Evolutionary conservation across 1,140 invertebrate genomes (phyloP).

Genomic region (Oscheius sp.): DNA sequence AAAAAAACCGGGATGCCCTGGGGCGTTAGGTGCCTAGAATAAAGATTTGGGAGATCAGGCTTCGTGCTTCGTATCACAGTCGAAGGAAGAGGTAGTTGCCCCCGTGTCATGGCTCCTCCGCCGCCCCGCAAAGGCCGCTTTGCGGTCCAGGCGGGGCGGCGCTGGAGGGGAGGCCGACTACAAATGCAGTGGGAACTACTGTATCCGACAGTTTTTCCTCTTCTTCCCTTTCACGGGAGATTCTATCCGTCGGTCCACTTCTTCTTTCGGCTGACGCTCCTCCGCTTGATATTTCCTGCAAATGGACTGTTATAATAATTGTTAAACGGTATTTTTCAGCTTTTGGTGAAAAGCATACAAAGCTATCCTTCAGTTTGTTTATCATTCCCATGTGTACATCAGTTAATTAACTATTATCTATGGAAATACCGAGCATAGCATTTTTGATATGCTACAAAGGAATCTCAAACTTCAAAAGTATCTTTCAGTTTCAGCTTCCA

Average conservation of each 20-base stretch:
- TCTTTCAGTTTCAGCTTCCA: neutral
- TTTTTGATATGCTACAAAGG: neutral
- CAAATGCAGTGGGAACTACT: neutral
- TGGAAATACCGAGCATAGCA: neutral
- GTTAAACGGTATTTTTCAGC: neutral
- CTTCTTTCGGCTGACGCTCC: slow-evolving; percentile 16
- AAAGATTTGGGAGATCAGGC: no score
- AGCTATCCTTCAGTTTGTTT: neutral
- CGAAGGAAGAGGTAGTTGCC: no score
- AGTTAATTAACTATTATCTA: neutral
- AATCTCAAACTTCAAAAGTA: neutral
- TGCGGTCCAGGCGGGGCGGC: no score
- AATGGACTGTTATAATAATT: neutral
- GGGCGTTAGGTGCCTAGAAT: no score
- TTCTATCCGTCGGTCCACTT: slow-evolving; percentile 26
- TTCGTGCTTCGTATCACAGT: no score
- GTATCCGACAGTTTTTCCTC: slow-evolving; percentile 39
- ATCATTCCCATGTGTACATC: neutral
- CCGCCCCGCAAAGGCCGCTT: no score
- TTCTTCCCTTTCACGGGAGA: slow-evolving; percentile 33
- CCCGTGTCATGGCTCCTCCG: no score
- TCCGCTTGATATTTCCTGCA: slow-evolving; percentile 37
- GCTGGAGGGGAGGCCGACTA: no score
- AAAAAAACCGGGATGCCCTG: no score
- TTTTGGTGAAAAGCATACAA: neutral